These are phyloP conservation scores for Zosterops pallidus DNA, from an alignment of 2,113 vertebrate genomes.

Conservation along the genomic window DNA sequence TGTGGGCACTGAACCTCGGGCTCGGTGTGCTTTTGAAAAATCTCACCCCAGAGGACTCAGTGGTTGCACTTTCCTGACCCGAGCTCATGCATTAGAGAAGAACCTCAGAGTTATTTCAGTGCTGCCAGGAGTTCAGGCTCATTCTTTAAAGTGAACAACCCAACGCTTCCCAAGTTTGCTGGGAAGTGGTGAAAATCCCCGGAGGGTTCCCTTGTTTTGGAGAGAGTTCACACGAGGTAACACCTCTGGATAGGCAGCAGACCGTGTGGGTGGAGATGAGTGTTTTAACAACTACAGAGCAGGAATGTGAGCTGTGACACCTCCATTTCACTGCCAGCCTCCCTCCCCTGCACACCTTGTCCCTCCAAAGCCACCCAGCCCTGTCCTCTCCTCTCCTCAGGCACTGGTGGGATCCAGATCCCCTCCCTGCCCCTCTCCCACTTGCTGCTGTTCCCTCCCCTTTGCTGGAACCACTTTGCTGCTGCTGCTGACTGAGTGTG, in stretches of 20 bases:
- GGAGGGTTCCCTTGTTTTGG: background rate
- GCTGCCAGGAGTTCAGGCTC: slow-evolving; percentile 7
- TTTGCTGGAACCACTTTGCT: background rate
- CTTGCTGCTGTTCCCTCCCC: background rate
- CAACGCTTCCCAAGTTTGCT: background rate
- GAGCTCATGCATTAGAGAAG: slow-evolving; percentile 10
- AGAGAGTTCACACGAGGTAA: background rate
- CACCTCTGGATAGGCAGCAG: background rate
- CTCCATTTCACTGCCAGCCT: background rate
- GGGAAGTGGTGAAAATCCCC: background rate
- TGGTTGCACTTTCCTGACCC: slow-evolving; percentile 40
- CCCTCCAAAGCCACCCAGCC: too few species aligned
- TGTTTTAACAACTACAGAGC: background rate
- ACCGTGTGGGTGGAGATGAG: background rate
- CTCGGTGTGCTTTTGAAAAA: slow-evolving; percentile 37
- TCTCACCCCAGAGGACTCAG: background rate
- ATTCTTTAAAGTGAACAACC: background rate
- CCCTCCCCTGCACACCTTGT: background rate
- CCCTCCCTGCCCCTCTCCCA: background rate
- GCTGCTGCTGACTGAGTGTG: background rate
- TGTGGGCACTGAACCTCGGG: background rate
- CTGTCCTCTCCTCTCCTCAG: background rate
- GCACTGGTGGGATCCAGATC: background rate
- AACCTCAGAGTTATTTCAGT: slow-evolving; percentile 26
- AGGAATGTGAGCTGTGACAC: background rate